Base-by-base conservation (phyloP, 2,797 vertebrate genomes). In the Schizopygopsis malacanthus region DNA sequence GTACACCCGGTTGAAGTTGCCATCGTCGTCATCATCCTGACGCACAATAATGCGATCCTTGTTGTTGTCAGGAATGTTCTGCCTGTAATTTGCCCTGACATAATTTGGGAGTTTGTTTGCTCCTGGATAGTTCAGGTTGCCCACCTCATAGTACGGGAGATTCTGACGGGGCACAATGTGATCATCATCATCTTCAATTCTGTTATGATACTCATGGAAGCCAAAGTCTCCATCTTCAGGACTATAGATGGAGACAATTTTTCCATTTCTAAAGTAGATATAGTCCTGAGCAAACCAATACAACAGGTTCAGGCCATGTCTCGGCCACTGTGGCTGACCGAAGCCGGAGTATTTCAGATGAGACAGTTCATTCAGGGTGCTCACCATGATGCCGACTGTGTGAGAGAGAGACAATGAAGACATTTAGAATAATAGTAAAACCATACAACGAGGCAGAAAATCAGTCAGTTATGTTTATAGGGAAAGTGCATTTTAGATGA, bases 261-360 rank as follows among this genome's bases (percentile, higher is more conserved):
- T 3, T 0, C 12, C 12, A 22, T 37, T 2, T 2, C 2, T 13
- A 0, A 89, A 47, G 1, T 28, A 0, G 0, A 91, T 59, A 4
- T 22, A 88, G 0, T 89, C 78, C 4, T 15, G 9, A 4, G 85
- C 87, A 33, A 91, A 90, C 91, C 91, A 91, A 76, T 85, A 88
- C n/a, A 91, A 47, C 3, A 92, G 85, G 4, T 80, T 39, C 22
- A 91, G 77, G 10, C 91, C 90, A 16, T 89, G 88, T 28, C 87
- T 85, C 1, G 89, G 89, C 0, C 0, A 0, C 0, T 28, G 25
- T 28, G 88, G 89, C 59, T 85, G 81, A 33, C 88, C 88, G 25
- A 88, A 91, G 4, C 59, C 71, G 0, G 70, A 73, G 0, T 15
- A 0, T 2, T 6, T 20, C 2, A 89, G 87, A 0, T 88, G 61